A percentile compares a stretch with the other conserved stretches of the same genome.
Evolutionary conservation across 2,113 vertebrate species (phyloP).

Genomic region (Hirundichthys speculiger): DNA sequence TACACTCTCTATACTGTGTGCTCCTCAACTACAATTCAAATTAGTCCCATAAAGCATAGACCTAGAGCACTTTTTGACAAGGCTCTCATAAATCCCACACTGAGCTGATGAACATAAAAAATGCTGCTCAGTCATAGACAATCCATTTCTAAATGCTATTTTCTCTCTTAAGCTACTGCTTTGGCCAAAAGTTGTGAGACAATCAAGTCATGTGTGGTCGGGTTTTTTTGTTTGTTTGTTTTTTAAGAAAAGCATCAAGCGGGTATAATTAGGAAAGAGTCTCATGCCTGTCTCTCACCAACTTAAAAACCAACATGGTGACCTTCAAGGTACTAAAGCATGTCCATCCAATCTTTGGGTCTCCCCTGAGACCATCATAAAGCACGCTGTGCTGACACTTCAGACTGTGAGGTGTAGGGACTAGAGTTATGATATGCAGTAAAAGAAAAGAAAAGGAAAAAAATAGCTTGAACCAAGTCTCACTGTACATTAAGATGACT

Average conservation of each 20-base stretch:
- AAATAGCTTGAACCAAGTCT: slow-evolving; percentile 21
- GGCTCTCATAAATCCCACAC: slow-evolving; percentile 60
- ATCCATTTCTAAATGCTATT: slow-evolving; percentile 20
- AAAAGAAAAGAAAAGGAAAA: slow-evolving; percentile 28
- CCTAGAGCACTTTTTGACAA: slow-evolving; percentile 56
- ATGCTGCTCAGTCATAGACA: slow-evolving; percentile 12
- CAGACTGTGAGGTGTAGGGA: slow-evolving; percentile 28
- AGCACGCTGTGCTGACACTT: slow-evolving; percentile 57
- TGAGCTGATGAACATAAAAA: slow-evolving; percentile 45
- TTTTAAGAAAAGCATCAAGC: too few relatives aligned
- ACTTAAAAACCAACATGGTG: slow-evolving; percentile 32
- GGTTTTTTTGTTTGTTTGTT: too few relatives aligned
- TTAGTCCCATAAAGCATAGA: slow-evolving; percentile 66
- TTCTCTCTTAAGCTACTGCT: slow-evolving; percentile 9
- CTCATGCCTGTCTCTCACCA: neutral
- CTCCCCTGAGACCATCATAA: slow-evolving; percentile 48
- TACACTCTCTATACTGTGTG: slow-evolving; percentile 48
- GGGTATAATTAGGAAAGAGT: neutral
- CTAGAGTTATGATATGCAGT: slow-evolving; percentile 54
- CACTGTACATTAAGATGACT: slow-evolving; percentile 22
- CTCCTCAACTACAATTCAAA: slow-evolving; percentile 65
- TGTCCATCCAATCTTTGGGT: slow-evolving; percentile 54
- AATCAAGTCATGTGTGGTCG: neutral
- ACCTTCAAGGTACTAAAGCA: slow-evolving; percentile 61
- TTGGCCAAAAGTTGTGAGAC: neutral